Evolutionary conservation across 2,113 vertebrate genomes (phyloP).

Genomic region (Oncorhynchus gorbuscha): DNA sequence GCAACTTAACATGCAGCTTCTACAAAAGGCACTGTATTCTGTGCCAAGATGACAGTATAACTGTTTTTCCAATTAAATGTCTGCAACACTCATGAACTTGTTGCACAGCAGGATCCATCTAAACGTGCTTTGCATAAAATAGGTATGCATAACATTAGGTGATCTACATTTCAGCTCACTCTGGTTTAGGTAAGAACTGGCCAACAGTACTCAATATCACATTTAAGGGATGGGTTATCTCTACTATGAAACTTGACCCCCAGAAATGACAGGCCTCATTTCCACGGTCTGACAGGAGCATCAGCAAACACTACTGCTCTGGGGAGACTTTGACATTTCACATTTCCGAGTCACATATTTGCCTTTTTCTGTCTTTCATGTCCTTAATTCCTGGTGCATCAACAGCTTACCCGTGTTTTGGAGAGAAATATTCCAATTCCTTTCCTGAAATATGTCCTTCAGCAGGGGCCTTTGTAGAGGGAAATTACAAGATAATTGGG

Average conservation of each 20-base stretch:
- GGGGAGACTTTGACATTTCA: conserved; percentile 16
- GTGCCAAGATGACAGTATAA: too few relatives aligned
- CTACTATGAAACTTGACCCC: not conserved
- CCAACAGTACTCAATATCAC: not conserved
- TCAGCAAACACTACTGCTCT: conserved; percentile 6
- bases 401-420: conserved; percentile 7
- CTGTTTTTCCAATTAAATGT: not conserved
- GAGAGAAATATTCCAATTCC: conserved; percentile 15
- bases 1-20: conserved; percentile 6
- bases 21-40: not conserved
- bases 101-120: conserved; percentile 2
- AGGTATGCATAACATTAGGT: not conserved
- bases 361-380: conserved; percentile 5
- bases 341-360: conserved; percentile 16
- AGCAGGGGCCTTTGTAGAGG: not conserved
- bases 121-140: conserved; percentile 10
- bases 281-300: conserved; percentile 2
- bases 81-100: not conserved
- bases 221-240: not conserved
- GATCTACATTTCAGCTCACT: conserved; percentile 3
- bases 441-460: conserved; percentile 13
- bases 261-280: conserved; percentile 3
- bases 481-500: conserved; percentile 19
- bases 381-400: conserved; percentile 19
- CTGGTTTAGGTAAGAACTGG: not conserved